A percentile compares a stretch with the other conserved stretches of the same genome.
phyloP scores from a whole-genome alignment of 2,888 invertebrate genomes.

The Chrysina gloriosa region DNA sequence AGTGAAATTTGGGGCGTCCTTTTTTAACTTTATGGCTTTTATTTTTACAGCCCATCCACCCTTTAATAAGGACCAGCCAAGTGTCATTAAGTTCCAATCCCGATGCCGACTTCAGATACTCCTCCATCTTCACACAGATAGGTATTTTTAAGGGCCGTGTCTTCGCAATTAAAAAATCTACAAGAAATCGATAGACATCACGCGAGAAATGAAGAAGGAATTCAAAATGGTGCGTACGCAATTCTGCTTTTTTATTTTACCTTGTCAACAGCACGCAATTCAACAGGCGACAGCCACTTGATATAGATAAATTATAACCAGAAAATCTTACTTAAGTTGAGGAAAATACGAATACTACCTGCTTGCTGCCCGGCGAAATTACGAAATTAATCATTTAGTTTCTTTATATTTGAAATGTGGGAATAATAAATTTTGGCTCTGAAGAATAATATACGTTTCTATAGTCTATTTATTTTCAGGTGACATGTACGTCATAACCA shows the following conservation, averaged over 20 bases:
- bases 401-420: too few relatives aligned
- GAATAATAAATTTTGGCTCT: too few relatives aligned
- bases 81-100: conserved; percentile 93
- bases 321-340: neutral
- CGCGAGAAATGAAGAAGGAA: conserved; percentile 91
- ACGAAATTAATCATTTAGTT: too few relatives aligned
- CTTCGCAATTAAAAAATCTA: conserved; percentile 88
- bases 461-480: too few relatives aligned
- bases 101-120: conserved; percentile 89
- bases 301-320: neutral
- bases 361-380: too few relatives aligned
- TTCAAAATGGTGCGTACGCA: conserved; percentile 81
- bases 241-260: conserved; percentile 14
- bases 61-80: conserved; percentile 83
- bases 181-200: conserved; percentile 89
- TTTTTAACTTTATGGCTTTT: neutral
- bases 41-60: conserved; percentile 68
- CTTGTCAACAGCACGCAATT: conserved; percentile 2
- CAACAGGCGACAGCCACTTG: neutral
- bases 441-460: too few relatives aligned
- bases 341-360: too few relatives aligned
- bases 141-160: conserved; percentile 89
- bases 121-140: conserved; percentile 90
- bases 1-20: neutral
- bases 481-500: too few relatives aligned